Evolutionary conservation across 2,888 invertebrate species (phyloP).

Genomic region (Galeopsomyia nigrocyanea): DNA sequence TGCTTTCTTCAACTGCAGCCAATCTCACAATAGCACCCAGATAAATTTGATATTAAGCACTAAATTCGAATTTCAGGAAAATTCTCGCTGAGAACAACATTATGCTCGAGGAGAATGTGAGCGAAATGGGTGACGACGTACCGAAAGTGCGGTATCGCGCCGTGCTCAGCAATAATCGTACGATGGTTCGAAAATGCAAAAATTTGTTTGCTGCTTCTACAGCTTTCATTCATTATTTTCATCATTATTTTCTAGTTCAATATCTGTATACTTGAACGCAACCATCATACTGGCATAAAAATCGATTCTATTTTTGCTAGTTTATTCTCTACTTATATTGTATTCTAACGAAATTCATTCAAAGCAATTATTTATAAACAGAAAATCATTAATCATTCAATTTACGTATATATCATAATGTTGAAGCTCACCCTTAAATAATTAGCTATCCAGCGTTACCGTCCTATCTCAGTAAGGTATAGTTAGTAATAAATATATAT

Average conservation of each 20-base stretch:
- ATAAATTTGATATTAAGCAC: too few species aligned
- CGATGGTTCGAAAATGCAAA: conserved; percentile 62
- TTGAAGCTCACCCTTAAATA: too few species aligned
- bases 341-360: conserved; percentile 35
- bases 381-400: too few species aligned
- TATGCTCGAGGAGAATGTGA: conserved; percentile 60
- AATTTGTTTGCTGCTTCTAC: conserved; percentile 50
- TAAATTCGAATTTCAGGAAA: conserved; percentile 56
- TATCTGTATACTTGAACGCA: not conserved
- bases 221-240: conserved; percentile 26
- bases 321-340: conserved; percentile 24
- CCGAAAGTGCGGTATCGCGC: conserved; percentile 63
- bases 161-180: conserved; percentile 63
- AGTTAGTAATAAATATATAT: conserved; percentile 7
- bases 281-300: not conserved
- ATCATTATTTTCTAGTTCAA: conserved; percentile 4
- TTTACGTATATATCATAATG: too few species aligned
- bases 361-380: conserved; percentile 6
- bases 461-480: too few species aligned
- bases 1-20: too few species aligned
- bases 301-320: not conserved
- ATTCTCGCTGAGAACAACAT: conserved; percentile 64
- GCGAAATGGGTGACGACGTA: conserved; percentile 62
- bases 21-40: too few species aligned
- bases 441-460: too few species aligned